phyloP scores from a whole-genome alignment of 2,797 vertebrate genomes.

The Ibycter americanus region DNA sequence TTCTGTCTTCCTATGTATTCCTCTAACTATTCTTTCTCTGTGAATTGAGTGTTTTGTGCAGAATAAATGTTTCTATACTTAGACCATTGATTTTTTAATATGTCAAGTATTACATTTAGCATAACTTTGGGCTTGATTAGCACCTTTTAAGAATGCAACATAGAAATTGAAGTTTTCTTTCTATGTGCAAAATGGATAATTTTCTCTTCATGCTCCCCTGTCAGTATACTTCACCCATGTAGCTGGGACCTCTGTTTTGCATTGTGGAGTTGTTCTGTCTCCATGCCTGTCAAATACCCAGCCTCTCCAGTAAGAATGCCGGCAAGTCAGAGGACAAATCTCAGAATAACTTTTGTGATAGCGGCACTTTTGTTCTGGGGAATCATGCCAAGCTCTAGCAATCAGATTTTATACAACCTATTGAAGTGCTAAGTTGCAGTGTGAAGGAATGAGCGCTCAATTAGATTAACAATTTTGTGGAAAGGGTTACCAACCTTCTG shows the following conservation, averaged over 20 bases:
- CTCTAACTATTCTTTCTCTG: not conserved
- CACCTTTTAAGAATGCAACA: not conserved
- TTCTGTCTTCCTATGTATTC: not conserved
- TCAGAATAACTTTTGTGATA: not conserved
- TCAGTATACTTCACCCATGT: not conserved
- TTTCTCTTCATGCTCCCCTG: not conserved
- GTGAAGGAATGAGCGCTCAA: not conserved
- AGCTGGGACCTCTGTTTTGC: not conserved
- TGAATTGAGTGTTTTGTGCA: not conserved
- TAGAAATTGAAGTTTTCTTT: not conserved
- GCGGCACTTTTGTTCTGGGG: not conserved
- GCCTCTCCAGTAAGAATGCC: not conserved
- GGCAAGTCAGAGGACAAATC: not conserved
- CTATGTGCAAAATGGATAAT: not conserved
- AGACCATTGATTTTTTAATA: not conserved
- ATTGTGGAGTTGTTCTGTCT: not conserved
- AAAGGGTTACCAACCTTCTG: not conserved
- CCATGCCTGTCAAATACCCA: not conserved
- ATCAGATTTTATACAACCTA: not conserved
- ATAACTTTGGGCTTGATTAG: not conserved
- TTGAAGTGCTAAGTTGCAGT: not conserved
- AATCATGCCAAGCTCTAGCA: not conserved
- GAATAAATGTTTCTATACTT: not conserved
- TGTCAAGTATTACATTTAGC: not conserved
- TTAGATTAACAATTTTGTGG: not conserved